Conservation (phyloP, 2,888 invertebrate species). For the Drepana falcataria region DNA sequence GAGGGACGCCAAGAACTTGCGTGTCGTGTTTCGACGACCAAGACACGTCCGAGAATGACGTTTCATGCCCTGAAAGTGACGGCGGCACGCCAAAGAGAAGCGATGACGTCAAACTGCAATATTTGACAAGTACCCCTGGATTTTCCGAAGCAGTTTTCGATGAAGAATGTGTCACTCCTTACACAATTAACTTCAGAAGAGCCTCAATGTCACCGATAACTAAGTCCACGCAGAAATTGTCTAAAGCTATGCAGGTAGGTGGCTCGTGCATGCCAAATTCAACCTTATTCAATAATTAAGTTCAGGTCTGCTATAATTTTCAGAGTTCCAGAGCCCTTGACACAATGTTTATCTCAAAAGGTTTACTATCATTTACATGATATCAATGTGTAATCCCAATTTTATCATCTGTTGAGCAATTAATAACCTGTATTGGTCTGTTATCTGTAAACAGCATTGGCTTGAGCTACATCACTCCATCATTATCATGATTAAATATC, state of each 20-base stretch:
- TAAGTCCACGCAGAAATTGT: slow-evolving; percentile 90
- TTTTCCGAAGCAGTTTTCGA: slow-evolving; percentile 43
- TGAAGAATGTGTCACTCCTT: slow-evolving; percentile 62
- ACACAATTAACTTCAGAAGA: slow-evolving; percentile 74
- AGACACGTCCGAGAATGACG: slow-evolving; percentile 49
- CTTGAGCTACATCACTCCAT: neutral
- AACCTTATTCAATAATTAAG: slow-evolving; percentile 10
- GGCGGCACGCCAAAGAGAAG: slow-evolving; percentile 51
- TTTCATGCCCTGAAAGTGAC: slow-evolving; percentile 26
- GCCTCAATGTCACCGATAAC: slow-evolving; percentile 94
- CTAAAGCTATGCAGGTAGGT: slow-evolving; percentile 92
- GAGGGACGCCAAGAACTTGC: slow-evolving; percentile 60
- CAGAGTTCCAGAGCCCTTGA: too few relatives aligned
- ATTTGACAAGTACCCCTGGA: slow-evolving; percentile 70
- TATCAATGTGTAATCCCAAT: neutral
- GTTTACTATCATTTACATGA: neutral
- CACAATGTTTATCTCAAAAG: too few relatives aligned
- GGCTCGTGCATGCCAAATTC: slow-evolving; percentile 18
- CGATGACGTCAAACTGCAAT: slow-evolving; percentile 38
- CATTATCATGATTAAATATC: neutral
- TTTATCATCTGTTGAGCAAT: slow-evolving; percentile 2
- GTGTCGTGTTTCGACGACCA: slow-evolving; percentile 68
- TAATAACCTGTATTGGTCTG: neutral
- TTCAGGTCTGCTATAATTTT: neutral
- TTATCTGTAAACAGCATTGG: slow-evolving; percentile 1